phyloP scores from a whole-genome alignment of 2,888 invertebrate genomes.

The Rotaria magnacalcarata region DNA sequence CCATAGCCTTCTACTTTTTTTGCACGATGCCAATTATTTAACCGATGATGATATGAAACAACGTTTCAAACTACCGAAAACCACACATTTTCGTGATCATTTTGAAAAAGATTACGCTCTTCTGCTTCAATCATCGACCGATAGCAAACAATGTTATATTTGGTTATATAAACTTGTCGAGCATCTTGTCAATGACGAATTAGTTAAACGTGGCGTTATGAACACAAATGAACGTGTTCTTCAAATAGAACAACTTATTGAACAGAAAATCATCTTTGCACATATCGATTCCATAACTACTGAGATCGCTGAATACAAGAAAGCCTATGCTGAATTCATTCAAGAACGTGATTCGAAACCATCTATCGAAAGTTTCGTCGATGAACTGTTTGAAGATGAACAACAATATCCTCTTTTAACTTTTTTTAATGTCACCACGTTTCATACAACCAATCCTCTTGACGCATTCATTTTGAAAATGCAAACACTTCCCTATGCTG shows the following conservation, averaged over 20 bases:
- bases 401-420: neutral
- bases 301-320: neutral
- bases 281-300: neutral
- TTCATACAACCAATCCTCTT: neutral
- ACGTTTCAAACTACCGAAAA: neutral
- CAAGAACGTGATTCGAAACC: neutral
- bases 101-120: neutral
- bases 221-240: neutral
- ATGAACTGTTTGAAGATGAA: slow-evolving; percentile 8
- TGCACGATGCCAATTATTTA: neutral
- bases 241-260: neutral
- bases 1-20: neutral
- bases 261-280: neutral
- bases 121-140: neutral
- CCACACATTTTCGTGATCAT: slow-evolving; percentile 3
- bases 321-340: neutral
- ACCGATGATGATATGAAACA: neutral
- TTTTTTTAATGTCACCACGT: neutral
- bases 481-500: neutral
- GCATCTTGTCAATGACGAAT: neutral
- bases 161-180: neutral
- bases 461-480: neutral
- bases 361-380: neutral
- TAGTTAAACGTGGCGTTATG: neutral
- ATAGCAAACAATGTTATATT: neutral